Evolutionary conservation across 2,888 invertebrate genomes (phyloP), one percentile per base, ranked within the genome.

Genomic region (Plebejus argus): DNA sequence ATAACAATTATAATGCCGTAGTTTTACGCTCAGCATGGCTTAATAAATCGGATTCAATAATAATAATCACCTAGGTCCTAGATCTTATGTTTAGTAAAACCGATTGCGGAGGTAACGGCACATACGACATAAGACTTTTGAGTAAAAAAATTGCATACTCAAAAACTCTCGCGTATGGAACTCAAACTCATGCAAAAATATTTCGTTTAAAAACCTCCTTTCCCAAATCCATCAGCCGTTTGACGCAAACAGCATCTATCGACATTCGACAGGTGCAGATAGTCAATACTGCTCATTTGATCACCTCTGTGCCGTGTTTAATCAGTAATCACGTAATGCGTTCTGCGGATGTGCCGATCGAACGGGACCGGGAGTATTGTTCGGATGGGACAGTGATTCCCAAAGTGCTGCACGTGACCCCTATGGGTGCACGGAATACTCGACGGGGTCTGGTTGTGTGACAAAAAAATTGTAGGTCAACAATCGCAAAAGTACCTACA

Each of bases 251-350:
- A 12, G 20, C 72, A 18, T 74, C 23, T 39, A 72, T 20, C 23
- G 28, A 2, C 66, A 66, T 45, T 20, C 23, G 28, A 2, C 66
- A 66, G 7, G 20, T 61, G 66, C 18, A 33, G 66, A 66, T 33
- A 12, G 66, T 66, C 66, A 66, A 66, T 18, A 66, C 28, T 66
- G 66, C 66, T 66, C 66, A 66, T 28, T 66, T 66, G 33, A 66
- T 33, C 66, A 66, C 66, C 28, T 28, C 23, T 66, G 66, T 66
- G 66, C 33, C 66, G 66, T 66, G 66, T 66, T 66, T 66, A 66
- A 66, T 28, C 66, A 66, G 66, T 66, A 66, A 66, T 28, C 66
- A 66, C 28, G 28, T 66, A 66, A 66, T 66, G 66, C 66, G 28
- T 66, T 28, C 28, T 66, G 66, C 66, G 66, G 66, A 66, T 39